Evolutionary conservation across 2,888 invertebrate species (phyloP), one percentile per base, ranked within the genome.

Genomic region (Acholoe squamosa): DNA sequence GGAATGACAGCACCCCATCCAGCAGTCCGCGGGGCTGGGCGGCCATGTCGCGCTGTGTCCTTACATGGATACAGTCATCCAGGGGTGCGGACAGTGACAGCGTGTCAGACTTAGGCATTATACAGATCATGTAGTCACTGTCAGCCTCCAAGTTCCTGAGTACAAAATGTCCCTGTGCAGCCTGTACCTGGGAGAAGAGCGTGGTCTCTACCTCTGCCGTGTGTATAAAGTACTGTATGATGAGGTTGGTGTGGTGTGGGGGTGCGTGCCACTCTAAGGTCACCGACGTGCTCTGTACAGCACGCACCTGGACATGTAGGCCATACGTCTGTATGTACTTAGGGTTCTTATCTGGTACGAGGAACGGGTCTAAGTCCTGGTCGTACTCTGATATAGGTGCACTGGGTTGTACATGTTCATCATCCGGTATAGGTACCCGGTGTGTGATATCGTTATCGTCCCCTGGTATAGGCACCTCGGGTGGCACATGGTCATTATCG

Each of bases 291-390:
- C 54, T 0, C 3, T 51, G 52, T 16, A 86, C 86, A 0, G 28
- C 51, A 5, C 86, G 86, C 25, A 86, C 86, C 80, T 86, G 86
- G 7, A 86, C 86, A n/a, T 86, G 86, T 0, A 86, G 86, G 52
- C 52, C 86, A n/a, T 86, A 86, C 3, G 56, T 25, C 54, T 52
- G 54, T 25, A 86, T 86, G 54, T 86, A 86, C 86, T 86, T 86
- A 5, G 52, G 80, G 80, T 80, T 80, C 3, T 80, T 43, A 3
- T 43, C 80, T 0, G 16, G 33, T 1, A 80, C 43, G 7, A 34
- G 16, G 43, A 33, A 33, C 0, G 80, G 80, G n/a, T 80, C 80
- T n/a, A 80, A 19, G 5, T 34, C 80, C 34, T 10, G 80, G 43
- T 80, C 33, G 1, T 33, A 10, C 22, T 19, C n/a, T 19, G 19